Evolutionary conservation across 1,140 invertebrate species (phyloP), one percentile per base, ranked within the genome.

Genomic region (Hestina assimilis): DNA sequence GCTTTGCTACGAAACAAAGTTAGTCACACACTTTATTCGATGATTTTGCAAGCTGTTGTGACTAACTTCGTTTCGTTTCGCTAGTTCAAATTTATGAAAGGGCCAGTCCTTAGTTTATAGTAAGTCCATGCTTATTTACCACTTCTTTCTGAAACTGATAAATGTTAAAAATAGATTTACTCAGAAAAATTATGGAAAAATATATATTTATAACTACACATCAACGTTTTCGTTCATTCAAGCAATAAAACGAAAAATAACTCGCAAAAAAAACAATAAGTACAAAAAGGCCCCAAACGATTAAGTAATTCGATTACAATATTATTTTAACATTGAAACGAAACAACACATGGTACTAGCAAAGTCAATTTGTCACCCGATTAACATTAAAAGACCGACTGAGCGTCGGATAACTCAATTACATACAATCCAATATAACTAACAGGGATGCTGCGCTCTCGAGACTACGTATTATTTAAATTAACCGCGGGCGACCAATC

Each of bases 361-460:
- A 51, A 61, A 74, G 70, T 75, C 79, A 76, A 79, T 81, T 79
- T 76, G 66, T 66, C 66, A 67, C 54, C 64, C 70, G 59, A 78
- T 80, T 77, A 78, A 68, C 60, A 64, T 58, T 66, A 74, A 80
- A 78, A 69, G 67, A 69, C 59, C 53, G 66, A 55, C 52, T 59
- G 42, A 60, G 48, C 57, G 42, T 53, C 42, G 53, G 56, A 64
- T 77, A 79, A 81, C 72, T 68, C 60, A 72, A 79, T 79, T 72
- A 79, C 58, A 55, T 54, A 45, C 68, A 74, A 69, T 69, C 63
- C 63, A 63, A 69, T 63, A 65, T 68, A 59, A 73, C 74, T 73
- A 67, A 70, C 67, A 59, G 55, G 52, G 58, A 58, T 46, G 17
- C 43, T 52, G 52, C 21, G 45, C 31, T 51, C 62, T 66, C 65